Percentiles rank a stretch among this genome's conserved stretches.
These are phyloP conservation scores for Strigamia transsilvanica DNA, from an alignment of 2,888 invertebrate genomes.

Conservation along the genomic window DNA sequence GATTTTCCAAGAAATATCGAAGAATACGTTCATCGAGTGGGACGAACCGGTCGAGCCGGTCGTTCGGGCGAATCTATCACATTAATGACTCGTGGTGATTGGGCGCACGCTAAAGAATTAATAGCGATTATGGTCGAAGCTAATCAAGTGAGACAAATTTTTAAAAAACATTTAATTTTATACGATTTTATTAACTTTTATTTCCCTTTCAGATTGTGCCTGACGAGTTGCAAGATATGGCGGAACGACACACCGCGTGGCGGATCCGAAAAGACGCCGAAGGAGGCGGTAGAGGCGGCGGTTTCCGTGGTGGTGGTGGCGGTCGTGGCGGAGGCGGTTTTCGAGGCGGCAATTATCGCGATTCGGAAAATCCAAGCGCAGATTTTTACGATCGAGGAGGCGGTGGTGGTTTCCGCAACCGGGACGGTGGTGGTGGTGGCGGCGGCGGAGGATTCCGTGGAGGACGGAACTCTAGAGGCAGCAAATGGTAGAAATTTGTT, in stretches of 20 bases:
- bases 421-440: background rate
- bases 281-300: conserved; percentile 63
- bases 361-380: conserved; percentile 64
- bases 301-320: conserved; percentile 27
- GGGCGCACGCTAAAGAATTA: conserved; percentile 81
- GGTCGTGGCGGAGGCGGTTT: conserved; percentile 14
- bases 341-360: conserved; percentile 62
- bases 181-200: conserved; percentile 53
- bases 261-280: conserved; percentile 66
- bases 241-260: conserved; percentile 75
- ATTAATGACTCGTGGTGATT: conserved; percentile 79
- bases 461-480: background rate
- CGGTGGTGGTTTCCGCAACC: conserved; percentile 31
- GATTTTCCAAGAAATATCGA: conserved; percentile 95
- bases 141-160: conserved; percentile 68
- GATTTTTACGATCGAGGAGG: conserved; percentile 64
- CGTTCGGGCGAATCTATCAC: conserved; percentile 83
- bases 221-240: conserved; percentile 78
- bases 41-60: conserved; percentile 93
- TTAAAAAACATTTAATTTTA: conserved; percentile 4
- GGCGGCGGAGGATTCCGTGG: background rate
- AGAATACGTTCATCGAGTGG: conserved; percentile 96
- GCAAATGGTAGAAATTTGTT: conserved; percentile 11
- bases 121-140: conserved; percentile 89
- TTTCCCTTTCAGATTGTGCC: conserved; percentile 73